Evolutionary conservation across 1,140 invertebrate genomes (phyloP).

Genomic region (Telenomus remus): DNA sequence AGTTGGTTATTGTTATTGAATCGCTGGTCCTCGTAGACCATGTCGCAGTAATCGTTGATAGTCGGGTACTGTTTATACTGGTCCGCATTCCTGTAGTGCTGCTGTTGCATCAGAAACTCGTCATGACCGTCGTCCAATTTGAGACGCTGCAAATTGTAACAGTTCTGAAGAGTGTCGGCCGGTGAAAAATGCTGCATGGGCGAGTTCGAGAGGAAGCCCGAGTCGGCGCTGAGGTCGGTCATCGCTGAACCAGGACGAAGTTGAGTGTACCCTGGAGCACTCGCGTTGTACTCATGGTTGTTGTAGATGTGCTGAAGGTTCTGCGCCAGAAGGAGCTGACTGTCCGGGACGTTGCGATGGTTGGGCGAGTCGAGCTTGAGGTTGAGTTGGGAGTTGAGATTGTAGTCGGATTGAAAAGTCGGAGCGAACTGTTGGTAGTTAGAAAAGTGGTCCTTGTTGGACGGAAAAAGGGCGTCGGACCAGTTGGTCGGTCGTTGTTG

Average conservation of each 20-base stretch:
- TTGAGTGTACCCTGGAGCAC: constrained; percentile 56
- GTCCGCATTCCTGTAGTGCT: constrained; percentile 55
- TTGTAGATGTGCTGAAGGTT: constrained; percentile 27
- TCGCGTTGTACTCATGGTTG: constrained; percentile 47
- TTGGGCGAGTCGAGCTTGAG: constrained; percentile 63
- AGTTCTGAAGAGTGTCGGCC: constrained; percentile 66
- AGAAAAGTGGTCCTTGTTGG: constrained; percentile 64
- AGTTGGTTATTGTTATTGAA: constrained; percentile 63
- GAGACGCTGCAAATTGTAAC: constrained; percentile 63
- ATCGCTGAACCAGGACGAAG: constrained; percentile 66
- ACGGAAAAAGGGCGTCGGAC: constrained; percentile 60
- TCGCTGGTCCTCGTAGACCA: constrained; percentile 47
- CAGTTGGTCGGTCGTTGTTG: constrained; percentile 60
- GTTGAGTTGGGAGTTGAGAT: constrained; percentile 66
- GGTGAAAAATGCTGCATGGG: constrained; percentile 71
- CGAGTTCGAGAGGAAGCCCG: constrained; percentile 70
- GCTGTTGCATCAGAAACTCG: constrained; percentile 55
- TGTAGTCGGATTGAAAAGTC: constrained; percentile 62
- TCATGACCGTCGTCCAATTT: constrained; percentile 64
- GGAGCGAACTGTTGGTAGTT: constrained; percentile 61
- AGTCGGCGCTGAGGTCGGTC: constrained; percentile 70
- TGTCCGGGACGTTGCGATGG: constrained; percentile 49
- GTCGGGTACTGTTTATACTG: constrained; percentile 68
- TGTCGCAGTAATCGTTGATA: constrained; percentile 61
- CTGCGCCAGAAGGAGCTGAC: constrained; percentile 60